These are phyloP conservation scores for Agriotes lineatus DNA, from an alignment of 2,888 invertebrate species.

Conservation along the genomic window DNA sequence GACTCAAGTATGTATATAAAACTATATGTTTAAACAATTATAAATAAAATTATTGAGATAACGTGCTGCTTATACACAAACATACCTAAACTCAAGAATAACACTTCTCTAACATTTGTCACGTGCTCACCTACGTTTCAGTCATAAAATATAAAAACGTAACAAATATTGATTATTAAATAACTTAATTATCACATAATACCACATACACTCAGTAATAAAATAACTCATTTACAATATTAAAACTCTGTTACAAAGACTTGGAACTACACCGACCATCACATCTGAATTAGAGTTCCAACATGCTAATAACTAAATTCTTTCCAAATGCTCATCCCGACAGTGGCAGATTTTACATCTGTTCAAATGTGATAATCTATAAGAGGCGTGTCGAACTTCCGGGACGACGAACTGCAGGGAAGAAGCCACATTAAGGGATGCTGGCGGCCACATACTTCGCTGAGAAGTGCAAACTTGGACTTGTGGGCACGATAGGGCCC, in stretches of 20 bases:
- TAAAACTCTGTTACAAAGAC: neutral
- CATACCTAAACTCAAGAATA: neutral
- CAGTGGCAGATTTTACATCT: too few relatives aligned
- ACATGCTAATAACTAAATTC: neutral
- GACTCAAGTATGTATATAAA: too few relatives aligned
- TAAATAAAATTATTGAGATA: too few relatives aligned
- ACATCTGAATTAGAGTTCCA: too few relatives aligned
- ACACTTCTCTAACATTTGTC: neutral
- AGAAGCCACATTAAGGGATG: constrained; percentile 80
- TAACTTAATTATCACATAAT: too few relatives aligned
- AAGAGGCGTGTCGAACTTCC: constrained; percentile 61
- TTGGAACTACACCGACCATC: neutral
- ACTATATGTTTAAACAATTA: too few relatives aligned
- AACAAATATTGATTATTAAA: constrained; percentile 2
- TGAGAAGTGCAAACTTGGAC: constrained; percentile 74
- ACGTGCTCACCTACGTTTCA: too few relatives aligned
- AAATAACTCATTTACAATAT: constrained; percentile 50
- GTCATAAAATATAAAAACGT: constrained; percentile 19
- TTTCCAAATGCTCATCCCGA: too few relatives aligned
- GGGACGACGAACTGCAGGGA: constrained; percentile 73
- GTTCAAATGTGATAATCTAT: constrained; percentile 64
- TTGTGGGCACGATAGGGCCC: constrained; percentile 76
- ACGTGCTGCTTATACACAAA: too few relatives aligned
- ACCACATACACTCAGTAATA: too few relatives aligned
- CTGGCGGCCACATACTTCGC: constrained; percentile 84